Evolutionary conservation across 2,797 vertebrate genomes (phyloP).

Genomic region (Carapus acus): DNA sequence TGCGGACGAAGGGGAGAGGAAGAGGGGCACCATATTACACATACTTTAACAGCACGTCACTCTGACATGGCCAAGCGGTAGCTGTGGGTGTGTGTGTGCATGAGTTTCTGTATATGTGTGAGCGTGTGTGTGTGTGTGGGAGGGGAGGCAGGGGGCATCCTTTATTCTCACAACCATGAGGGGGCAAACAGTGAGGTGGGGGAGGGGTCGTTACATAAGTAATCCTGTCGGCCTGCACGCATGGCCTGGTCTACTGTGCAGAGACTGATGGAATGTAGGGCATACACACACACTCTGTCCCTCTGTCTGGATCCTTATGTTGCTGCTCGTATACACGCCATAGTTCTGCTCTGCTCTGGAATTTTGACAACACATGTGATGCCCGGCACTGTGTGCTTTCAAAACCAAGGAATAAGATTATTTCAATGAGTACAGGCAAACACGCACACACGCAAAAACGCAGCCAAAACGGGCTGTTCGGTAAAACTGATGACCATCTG

Average conservation of each 20-base stretch:
- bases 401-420: constrained; percentile 21
- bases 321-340: constrained; percentile 41
- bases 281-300: constrained; percentile 39
- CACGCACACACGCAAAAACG: not conserved
- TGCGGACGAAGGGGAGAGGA: constrained; percentile 9
- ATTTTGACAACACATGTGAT: constrained; percentile 20
- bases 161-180: constrained; percentile 59
- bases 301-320: constrained; percentile 33
- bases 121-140: too few relatives aligned
- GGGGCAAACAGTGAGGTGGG: constrained; percentile 28
- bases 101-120: too few relatives aligned
- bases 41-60: constrained; percentile 34
- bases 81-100: too few relatives aligned
- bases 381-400: constrained; percentile 4
- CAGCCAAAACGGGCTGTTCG: not conserved
- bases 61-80: constrained; percentile 16
- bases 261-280: constrained; percentile 63
- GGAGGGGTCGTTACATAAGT: constrained; percentile 62
- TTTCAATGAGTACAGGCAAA: constrained; percentile 9
- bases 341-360: constrained; percentile 24
- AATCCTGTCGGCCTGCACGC: constrained; percentile 55
- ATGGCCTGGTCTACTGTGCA: constrained; percentile 62
- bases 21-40: constrained; percentile 18
- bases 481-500: too few relatives aligned
- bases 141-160: constrained; percentile 13